Percentiles rank a stretch among this genome's conserved stretches.
Conservation (phyloP, 2,113 vertebrate genomes). For the Bos indicus region DNA sequence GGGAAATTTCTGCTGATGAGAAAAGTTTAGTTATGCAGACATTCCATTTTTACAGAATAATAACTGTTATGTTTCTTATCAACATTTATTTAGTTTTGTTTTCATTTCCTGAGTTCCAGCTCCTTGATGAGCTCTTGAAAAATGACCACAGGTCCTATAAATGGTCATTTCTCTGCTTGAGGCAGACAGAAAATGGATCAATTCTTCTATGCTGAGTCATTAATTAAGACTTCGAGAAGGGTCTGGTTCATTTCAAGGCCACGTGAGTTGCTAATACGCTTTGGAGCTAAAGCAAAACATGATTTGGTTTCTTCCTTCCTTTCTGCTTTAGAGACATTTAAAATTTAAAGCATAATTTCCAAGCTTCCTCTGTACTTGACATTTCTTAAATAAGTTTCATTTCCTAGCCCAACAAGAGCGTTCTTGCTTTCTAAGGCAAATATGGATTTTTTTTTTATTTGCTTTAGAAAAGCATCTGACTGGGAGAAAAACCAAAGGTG, state of each 20-base stretch:
- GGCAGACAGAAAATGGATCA: neutral
- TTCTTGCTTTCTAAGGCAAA: constrained; percentile 6
- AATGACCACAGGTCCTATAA: neutral
- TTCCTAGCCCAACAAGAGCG: neutral
- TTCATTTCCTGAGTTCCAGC: neutral
- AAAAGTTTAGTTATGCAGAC: neutral
- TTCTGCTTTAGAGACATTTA: neutral
- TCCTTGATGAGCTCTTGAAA: neutral
- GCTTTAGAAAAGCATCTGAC: neutral
- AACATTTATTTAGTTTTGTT: neutral
- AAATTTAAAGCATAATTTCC: constrained; percentile 30
- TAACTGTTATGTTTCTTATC: neutral
- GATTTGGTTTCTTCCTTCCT: neutral
- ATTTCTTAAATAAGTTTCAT: constrained; percentile 43
- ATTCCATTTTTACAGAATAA: neutral
- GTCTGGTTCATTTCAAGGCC: neutral
- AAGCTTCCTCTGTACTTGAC: neutral
- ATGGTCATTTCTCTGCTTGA: neutral
- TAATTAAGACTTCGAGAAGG: neutral
- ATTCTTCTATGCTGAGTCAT: neutral
- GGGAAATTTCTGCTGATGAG: neutral
- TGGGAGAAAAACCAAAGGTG: neutral
- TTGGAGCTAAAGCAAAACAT: neutral
- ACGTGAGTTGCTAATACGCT: neutral
- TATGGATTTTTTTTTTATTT: neutral